A percentile compares a stretch with the other conserved stretches of the same genome.
These are phyloP conservation scores for Zaprionus lachaisei DNA, from an alignment of 1,140 invertebrate genomes.

Conservation along the genomic window DNA sequence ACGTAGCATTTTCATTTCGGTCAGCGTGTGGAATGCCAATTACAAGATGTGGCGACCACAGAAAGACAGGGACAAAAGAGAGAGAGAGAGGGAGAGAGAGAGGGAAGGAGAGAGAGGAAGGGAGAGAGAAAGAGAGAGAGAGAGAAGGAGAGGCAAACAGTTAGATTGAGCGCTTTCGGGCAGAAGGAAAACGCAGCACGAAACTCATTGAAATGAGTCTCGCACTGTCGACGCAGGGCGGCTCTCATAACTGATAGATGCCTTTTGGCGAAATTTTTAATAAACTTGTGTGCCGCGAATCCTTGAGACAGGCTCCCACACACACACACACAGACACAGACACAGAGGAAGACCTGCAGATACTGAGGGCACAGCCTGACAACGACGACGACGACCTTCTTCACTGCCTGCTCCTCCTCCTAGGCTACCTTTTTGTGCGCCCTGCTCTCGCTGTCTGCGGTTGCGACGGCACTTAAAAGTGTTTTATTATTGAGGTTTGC, in stretches of 20 bases:
- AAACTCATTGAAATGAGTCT: constrained; percentile 78
- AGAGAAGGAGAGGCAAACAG: constrained; percentile 6
- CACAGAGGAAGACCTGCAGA: constrained; percentile 5
- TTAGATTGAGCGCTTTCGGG: constrained; percentile 7
- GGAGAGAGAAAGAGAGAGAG: not conserved
- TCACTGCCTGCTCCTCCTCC: not conserved
- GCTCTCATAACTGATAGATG: constrained; percentile 73
- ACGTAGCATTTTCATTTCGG: constrained; percentile 83
- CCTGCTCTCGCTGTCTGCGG: constrained; percentile 11
- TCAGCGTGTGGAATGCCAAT: constrained; percentile 81
- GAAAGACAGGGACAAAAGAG: constrained; percentile 4
- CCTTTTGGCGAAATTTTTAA: constrained; percentile 75
- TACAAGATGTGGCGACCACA: constrained; percentile 67
- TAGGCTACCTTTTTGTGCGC: constrained; percentile 20
- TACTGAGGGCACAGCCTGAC: not conserved
- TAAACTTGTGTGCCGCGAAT: constrained; percentile 56
- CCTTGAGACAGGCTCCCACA: constrained; percentile 19
- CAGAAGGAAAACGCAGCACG: constrained; percentile 26
- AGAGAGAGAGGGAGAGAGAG: not conserved
- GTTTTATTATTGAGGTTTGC: constrained; percentile 74
- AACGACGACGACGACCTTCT: constrained; percentile 4
- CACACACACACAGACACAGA: constrained; percentile 1
- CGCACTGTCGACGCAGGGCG: constrained; percentile 50
- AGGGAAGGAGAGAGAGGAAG: not conserved
- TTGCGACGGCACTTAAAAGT: constrained; percentile 61